Conservation (phyloP, 2,797 vertebrate species). For the Cyprinodon diabolis region DNA sequence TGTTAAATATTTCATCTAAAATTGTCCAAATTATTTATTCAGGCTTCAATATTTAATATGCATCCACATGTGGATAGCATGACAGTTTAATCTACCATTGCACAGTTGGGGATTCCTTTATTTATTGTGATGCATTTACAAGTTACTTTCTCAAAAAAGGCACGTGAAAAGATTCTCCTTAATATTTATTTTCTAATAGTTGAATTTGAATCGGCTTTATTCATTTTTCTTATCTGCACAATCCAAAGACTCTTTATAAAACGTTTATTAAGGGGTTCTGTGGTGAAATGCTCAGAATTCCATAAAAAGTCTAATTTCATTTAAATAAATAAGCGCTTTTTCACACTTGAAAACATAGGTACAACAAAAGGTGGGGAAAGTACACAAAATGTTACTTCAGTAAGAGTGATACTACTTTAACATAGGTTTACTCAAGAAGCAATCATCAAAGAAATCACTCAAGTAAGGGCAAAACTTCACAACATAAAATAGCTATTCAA, state of each 20-base stretch:
- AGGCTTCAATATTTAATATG: conserved; percentile 39
- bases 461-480: no score
- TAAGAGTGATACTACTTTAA: no score
- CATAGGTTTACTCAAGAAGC: no score
- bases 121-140: neutral
- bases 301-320: neutral
- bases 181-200: neutral
- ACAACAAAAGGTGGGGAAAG: no score
- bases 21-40: conserved; percentile 47
- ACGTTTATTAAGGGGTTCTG: no score
- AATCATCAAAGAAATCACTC: no score
- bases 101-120: neutral
- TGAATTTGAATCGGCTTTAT: neutral
- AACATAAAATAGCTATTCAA: no score
- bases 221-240: neutral
- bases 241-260: no score
- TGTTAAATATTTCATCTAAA: conserved; percentile 44
- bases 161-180: neutral
- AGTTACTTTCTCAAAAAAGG: neutral
- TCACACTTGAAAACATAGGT: neutral
- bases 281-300: no score
- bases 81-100: conserved; percentile 16
- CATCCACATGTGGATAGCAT: conserved; percentile 34
- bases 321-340: neutral
- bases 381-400: no score